Evolutionary conservation across 2,797 vertebrate genomes (phyloP).

Genomic region (Myotis daubentonii): DNA sequence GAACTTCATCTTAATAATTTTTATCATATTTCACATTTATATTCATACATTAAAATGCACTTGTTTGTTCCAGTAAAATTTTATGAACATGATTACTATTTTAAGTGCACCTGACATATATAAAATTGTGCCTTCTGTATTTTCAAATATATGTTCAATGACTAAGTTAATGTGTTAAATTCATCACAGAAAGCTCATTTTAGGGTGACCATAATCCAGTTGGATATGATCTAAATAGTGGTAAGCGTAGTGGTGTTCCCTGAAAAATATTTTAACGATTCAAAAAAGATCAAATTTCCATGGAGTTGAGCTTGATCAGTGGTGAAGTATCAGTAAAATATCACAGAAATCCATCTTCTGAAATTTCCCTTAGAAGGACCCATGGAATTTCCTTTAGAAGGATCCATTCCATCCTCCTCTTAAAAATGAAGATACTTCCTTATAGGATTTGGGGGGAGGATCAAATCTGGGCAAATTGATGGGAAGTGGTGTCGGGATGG

Average conservation of each 20-base stretch:
- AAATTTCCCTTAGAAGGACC: not conserved
- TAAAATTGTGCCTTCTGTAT: not conserved
- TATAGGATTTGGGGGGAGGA: not conserved
- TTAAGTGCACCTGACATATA: not conserved
- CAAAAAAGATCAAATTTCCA: constrained; percentile 1
- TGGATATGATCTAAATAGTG: not conserved
- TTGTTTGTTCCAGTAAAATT: not conserved
- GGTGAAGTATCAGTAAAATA: not conserved
- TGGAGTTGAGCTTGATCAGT: not conserved
- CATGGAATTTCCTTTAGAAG: not conserved
- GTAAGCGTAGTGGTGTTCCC: not conserved
- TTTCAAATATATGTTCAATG: not conserved
- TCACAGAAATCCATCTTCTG: not conserved
- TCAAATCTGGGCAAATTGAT: not conserved
- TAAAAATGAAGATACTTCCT: not conserved
- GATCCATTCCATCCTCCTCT: not conserved
- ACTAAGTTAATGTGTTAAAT: not conserved
- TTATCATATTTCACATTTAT: not conserved
- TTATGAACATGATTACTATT: not conserved
- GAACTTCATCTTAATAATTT: not conserved
- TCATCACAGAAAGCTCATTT: not conserved
- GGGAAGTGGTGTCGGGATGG: not conserved
- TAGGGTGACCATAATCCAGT: not conserved
- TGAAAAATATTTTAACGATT: not conserved
- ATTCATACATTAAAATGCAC: not conserved